Evolutionary conservation across 2,888 invertebrate genomes (phyloP).

Genomic region (Drosophila flavopinicola): DNA sequence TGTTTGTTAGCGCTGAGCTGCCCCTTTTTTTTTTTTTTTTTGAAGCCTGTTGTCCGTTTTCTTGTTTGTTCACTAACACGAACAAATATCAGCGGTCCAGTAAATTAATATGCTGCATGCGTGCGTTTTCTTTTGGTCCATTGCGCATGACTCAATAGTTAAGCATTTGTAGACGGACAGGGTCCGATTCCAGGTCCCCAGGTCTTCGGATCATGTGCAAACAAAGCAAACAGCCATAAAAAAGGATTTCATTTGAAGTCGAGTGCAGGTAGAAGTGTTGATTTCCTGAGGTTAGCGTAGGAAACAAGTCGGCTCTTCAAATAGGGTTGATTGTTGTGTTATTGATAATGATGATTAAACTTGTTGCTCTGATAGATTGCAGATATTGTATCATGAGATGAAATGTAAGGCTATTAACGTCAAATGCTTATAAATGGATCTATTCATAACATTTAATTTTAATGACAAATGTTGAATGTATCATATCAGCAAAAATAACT

Average conservation of each 20-base stretch:
- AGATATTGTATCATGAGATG: too few species aligned
- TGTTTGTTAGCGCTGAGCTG: conserved; percentile 10
- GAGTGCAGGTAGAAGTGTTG: conserved; percentile 35
- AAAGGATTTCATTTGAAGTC: conserved; percentile 33
- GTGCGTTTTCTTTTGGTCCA: conserved; percentile 73
- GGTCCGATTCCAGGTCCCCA: conserved; percentile 38
- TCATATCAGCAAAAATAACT: too few species aligned
- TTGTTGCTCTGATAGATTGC: conserved; percentile 4
- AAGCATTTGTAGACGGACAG: conserved; percentile 57
- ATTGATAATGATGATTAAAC: conserved; percentile 10
- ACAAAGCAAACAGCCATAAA: conserved; percentile 32
- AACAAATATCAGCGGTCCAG: conserved; percentile 34
- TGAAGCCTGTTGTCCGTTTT: conserved; percentile 46
- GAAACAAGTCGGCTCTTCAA: conserved; percentile 9
- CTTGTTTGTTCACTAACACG: conserved; percentile 55
- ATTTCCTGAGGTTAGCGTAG: not conserved
- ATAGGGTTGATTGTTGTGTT: not conserved
- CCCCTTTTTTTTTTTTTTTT: conserved; percentile 20
- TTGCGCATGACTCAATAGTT: conserved; percentile 68
- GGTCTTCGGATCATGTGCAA: conserved; percentile 24
- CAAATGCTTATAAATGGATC: too few species aligned
- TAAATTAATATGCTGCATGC: conserved; percentile 72
- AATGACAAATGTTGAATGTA: too few species aligned
- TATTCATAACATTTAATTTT: too few species aligned
- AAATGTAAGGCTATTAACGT: too few species aligned